Evolutionary conservation across 2,888 invertebrate genomes (phyloP), one percentile per base, ranked within the genome.

Genomic region (Octodonta nipae): DNA sequence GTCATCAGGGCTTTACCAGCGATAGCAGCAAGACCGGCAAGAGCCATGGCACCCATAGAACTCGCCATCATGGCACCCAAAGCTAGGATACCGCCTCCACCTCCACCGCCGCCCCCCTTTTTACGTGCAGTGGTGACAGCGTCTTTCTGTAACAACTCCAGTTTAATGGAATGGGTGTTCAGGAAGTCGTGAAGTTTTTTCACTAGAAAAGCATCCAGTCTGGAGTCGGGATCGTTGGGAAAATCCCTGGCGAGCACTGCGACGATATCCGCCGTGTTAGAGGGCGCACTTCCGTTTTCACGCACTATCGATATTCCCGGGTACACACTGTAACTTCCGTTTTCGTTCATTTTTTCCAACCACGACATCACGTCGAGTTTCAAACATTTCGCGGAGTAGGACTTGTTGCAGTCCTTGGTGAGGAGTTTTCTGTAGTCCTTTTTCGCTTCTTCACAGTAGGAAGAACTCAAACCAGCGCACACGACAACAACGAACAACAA

Each of bases 1-100:
- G 82, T 78, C 75, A 83, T 78, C 14, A 84, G 54, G 1, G 84
- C 84, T 55, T 84, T 84, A 7, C 83, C 82, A 3, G 83, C 82
- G 14, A 84, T 61, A 32, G 80, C 60, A 0, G 82, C 82, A 3
- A 84, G 58, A 0, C 73, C 80, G 4, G 77, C 78, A 33, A 82
- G 58, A 5, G 74, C 82, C 13, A 82, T 51, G 0, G 82, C 77
- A 58, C 78, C 70, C 2, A 83, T 54, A 1, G 79, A 79, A 41
- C 81, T 80, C 66, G 67, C 68, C 61, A 69, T 67, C 66, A 70
- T 66, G 49, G 68, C 57, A 6, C 61, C 57, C 7, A 63, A 66
- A 0, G 67, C 66, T 47, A 66, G 52, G 2, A 63, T 42, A 10
- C 44, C 44, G 13, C 38, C 40, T 68, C 60, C 59, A 1, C 61